phyloP scores from a whole-genome alignment of 2,113 vertebrate genomes.

The Podiceps cristatus region DNA sequence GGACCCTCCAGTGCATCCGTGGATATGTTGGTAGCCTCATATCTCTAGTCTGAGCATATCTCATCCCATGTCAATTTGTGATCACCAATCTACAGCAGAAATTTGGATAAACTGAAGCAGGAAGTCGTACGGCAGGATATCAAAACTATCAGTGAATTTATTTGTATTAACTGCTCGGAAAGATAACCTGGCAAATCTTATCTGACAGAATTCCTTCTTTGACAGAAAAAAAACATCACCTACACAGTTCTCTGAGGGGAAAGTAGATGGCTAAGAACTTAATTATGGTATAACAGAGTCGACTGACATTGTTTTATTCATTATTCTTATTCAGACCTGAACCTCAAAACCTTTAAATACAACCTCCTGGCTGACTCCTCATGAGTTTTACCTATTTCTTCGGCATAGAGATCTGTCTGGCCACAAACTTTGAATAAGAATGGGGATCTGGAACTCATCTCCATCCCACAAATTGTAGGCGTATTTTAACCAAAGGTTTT shows the following conservation, averaged over 20 bases:
- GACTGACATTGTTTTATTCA: not conserved
- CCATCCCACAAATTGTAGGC: not conserved
- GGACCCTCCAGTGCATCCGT: not conserved
- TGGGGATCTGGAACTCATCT: not conserved
- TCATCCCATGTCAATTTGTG: not conserved
- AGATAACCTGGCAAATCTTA: not conserved
- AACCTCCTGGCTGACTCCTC: not conserved
- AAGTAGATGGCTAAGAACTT: not conserved
- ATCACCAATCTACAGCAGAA: not conserved
- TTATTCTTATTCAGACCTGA: not conserved
- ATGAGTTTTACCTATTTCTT: not conserved
- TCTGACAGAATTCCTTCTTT: not conserved
- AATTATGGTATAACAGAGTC: not conserved
- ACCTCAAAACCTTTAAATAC: not conserved
- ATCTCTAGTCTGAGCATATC: not conserved
- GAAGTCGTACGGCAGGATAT: not conserved
- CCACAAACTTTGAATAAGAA: conserved; percentile 11
- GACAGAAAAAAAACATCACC: not conserved
- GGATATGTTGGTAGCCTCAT: fast-evolving
- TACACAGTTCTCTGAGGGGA: not conserved
- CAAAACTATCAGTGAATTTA: not conserved
- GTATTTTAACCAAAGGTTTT: not conserved
- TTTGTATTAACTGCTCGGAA: not conserved
- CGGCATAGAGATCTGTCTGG: not conserved
- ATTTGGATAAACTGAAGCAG: not conserved